Evolutionary conservation across 2,888 invertebrate species (phyloP).

Genomic region (Drosophila imparisetae): DNA sequence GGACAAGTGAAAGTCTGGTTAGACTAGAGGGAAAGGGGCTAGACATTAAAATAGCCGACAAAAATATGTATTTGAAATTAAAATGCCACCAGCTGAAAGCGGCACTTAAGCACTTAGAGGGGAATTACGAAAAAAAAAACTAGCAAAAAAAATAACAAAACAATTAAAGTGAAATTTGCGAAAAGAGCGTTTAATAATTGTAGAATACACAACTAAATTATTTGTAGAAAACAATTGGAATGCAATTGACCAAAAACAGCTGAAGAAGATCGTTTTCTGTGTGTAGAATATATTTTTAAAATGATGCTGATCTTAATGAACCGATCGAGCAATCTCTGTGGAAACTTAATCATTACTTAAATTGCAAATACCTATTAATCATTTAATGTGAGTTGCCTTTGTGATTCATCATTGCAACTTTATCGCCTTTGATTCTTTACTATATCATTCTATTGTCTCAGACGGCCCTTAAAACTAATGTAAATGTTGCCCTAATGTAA

Average conservation of each 20-base stretch:
- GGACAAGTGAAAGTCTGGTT: constrained; percentile 58
- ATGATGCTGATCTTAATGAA: no score
- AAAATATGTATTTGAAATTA: not conserved
- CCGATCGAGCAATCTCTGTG: not conserved
- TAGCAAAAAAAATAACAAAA: not conserved
- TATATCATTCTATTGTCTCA: constrained; percentile 9
- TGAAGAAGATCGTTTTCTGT: not conserved
- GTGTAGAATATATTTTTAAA: not conserved
- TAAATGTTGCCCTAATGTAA: constrained; percentile 37
- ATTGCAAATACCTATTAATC: constrained; percentile 18
- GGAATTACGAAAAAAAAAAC: not conserved
- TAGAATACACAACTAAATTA: not conserved
- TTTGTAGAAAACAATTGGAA: not conserved
- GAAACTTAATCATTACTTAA: constrained; percentile 1
- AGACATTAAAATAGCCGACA: not conserved
- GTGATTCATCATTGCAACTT: constrained; percentile 23
- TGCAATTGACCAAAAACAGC: not conserved
- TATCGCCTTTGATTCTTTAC: constrained; percentile 1
- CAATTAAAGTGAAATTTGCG: not conserved
- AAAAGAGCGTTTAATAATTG: not conserved
- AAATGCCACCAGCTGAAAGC: constrained; percentile 16
- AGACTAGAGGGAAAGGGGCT: constrained; percentile 21
- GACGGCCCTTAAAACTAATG: not conserved
- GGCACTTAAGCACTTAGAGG: not conserved
- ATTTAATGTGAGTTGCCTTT: constrained; percentile 9